phyloP scores from a whole-genome alignment of 2,113 vertebrate species.

The Rutilus rutilus region DNA sequence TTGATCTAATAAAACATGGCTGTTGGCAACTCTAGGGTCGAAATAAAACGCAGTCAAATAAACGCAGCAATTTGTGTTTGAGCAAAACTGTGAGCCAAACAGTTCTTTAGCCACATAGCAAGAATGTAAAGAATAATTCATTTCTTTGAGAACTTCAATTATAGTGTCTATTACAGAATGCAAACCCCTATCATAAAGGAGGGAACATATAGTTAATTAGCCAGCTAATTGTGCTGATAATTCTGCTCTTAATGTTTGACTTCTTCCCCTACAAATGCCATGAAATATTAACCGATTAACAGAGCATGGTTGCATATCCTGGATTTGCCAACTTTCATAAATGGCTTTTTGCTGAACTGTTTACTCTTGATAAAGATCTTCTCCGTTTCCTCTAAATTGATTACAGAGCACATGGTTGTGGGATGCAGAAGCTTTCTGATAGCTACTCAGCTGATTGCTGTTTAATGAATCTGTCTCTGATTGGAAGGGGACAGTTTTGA shows the following conservation, averaged over 20 bases:
- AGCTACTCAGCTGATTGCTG: neutral
- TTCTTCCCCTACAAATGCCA: conserved; percentile 31
- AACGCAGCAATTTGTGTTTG: neutral
- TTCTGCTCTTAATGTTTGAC: conserved; percentile 23
- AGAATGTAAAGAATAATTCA: neutral
- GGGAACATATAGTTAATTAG: conserved; percentile 23
- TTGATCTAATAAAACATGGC: neutral
- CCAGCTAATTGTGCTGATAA: conserved; percentile 34
- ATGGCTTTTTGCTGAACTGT: conserved; percentile 27
- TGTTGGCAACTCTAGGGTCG: neutral
- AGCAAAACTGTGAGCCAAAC: neutral
- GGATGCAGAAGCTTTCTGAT: conserved; percentile 3
- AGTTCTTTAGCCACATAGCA: neutral
- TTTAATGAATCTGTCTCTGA: conserved; percentile 12
- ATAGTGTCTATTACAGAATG: conserved; percentile 11
- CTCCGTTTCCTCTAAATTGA: conserved; percentile 14
- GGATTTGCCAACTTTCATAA: conserved; percentile 5
- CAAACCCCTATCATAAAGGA: neutral
- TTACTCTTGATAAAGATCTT: conserved; percentile 28
- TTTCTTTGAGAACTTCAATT: neutral
- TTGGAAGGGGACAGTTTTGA: conserved; percentile 8
- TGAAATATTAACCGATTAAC: conserved; percentile 27
- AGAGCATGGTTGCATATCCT: conserved; percentile 11
- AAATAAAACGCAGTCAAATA: neutral
- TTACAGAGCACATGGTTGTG: conserved; percentile 22